Evolutionary conservation across 2,888 invertebrate genomes (phyloP).

Genomic region (Harmothoe impar): DNA sequence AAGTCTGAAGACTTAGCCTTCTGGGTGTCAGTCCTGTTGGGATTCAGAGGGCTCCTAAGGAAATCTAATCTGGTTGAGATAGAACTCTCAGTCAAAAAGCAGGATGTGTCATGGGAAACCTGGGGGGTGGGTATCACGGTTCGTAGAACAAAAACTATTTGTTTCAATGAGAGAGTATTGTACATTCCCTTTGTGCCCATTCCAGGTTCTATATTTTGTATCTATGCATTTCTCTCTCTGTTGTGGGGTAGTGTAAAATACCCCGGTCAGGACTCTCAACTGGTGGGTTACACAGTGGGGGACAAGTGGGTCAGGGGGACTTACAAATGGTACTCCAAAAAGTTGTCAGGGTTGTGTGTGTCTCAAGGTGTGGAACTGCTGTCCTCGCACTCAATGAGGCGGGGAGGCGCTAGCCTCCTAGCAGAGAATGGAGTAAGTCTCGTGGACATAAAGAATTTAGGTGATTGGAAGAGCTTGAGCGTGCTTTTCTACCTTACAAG

Average conservation of each 20-base stretch:
- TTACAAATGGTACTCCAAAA: not conserved
- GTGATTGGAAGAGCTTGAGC: not conserved
- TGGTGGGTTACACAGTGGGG: not conserved
- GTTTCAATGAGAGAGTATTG: no score
- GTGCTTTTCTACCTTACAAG: not conserved
- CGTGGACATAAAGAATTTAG: not conserved
- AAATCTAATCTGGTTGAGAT: not conserved
- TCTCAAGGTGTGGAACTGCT: not conserved
- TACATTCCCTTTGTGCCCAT: no score
- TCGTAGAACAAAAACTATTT: no score
- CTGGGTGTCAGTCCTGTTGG: not conserved
- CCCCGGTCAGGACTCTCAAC: not conserved
- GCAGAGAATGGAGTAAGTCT: not conserved
- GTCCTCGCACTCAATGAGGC: not conserved
- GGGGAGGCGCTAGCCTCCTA: not conserved
- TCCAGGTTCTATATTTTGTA: not conserved
- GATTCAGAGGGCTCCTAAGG: not conserved
- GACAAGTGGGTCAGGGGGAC: not conserved
- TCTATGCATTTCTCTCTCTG: not conserved
- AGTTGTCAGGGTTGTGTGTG: not conserved
- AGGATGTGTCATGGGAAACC: not conserved
- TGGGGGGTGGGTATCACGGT: not conserved
- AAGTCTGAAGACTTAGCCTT: not conserved
- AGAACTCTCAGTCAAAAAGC: not conserved
- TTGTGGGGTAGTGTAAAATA: not conserved